Percentiles rank a stretch among this genome's conserved stretches.
phyloP scores from a whole-genome alignment of 2,888 invertebrate species.

The Leptinotarsa peninsularis region DNA sequence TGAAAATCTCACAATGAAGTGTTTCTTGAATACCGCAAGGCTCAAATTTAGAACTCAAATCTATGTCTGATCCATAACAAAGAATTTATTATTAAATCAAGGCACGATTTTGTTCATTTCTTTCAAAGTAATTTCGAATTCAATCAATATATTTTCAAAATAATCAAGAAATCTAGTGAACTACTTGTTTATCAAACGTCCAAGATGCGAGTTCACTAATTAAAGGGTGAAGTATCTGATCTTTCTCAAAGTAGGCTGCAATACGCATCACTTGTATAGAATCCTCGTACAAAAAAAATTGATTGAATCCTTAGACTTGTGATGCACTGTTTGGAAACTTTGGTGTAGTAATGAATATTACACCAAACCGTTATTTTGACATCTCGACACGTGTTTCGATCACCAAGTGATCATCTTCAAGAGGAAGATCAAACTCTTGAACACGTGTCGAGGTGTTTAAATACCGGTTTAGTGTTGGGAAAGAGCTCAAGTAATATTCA shows the following conservation, averaged over 20 bases:
- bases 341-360: too few species aligned
- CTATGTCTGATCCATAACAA: neutral
- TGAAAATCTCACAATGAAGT: neutral
- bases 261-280: slow-evolving; percentile 2
- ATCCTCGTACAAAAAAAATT: neutral
- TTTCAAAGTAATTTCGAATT: slow-evolving; percentile 2
- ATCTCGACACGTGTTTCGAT: too few species aligned
- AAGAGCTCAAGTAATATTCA: too few species aligned
- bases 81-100: too few species aligned
- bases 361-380: too few species aligned
- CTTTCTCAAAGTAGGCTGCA: neutral
- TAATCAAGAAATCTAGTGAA: neutral
- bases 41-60: neutral
- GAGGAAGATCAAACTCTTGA: too few species aligned
- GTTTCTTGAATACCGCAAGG: too few species aligned
- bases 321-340: too few species aligned
- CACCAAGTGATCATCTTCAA: too few species aligned
- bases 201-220: neutral
- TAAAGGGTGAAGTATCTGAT: neutral
- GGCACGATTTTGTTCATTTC: neutral
- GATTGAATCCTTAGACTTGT: neutral
- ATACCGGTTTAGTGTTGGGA: too few species aligned
- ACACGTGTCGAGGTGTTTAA: too few species aligned
- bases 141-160: neutral
- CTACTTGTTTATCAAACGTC: neutral